These are phyloP conservation scores for Taurulus bubalis DNA, from an alignment of 2,113 vertebrate genomes.

Conservation along the genomic window DNA sequence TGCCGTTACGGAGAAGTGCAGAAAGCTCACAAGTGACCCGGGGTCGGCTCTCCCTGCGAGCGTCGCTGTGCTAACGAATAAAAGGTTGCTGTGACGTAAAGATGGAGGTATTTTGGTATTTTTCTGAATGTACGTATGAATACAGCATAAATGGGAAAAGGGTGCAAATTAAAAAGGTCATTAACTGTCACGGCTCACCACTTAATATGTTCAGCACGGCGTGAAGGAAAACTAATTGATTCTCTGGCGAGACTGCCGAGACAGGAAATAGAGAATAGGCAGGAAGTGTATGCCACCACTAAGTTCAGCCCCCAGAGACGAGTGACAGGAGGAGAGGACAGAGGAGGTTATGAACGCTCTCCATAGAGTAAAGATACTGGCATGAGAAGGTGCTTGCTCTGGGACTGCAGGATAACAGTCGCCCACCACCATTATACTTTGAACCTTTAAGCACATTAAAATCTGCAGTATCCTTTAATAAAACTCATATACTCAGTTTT, in stretches of 20 bases:
- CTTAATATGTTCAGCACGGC: not conserved
- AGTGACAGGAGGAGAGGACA: not conserved
- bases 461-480: conserved; percentile 35
- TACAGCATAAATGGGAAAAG: not conserved
- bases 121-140: not conserved
- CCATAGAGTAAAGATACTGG: conserved; percentile 5
- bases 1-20: conserved; percentile 1
- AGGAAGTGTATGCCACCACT: not conserved
- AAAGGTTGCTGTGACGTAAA: not conserved
- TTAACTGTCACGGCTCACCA: not conserved
- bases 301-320: not conserved
- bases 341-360: not conserved
- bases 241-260: not conserved
- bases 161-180: not conserved
- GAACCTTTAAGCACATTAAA: conserved; percentile 49
- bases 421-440: conserved; percentile 36
- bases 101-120: not conserved
- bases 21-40: not conserved
- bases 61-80: not conserved
- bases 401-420: conserved; percentile 17
- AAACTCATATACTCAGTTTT: conserved; percentile 36
- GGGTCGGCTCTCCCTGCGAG: conserved; percentile 19
- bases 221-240: not conserved
- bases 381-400: conserved; percentile 1
- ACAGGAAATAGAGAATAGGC: not conserved